A percentile compares a stretch with the other conserved stretches of the same genome.
Evolutionary conservation across 1,140 invertebrate species (phyloP).

Genomic region (Drosophila kohkoa): DNA sequence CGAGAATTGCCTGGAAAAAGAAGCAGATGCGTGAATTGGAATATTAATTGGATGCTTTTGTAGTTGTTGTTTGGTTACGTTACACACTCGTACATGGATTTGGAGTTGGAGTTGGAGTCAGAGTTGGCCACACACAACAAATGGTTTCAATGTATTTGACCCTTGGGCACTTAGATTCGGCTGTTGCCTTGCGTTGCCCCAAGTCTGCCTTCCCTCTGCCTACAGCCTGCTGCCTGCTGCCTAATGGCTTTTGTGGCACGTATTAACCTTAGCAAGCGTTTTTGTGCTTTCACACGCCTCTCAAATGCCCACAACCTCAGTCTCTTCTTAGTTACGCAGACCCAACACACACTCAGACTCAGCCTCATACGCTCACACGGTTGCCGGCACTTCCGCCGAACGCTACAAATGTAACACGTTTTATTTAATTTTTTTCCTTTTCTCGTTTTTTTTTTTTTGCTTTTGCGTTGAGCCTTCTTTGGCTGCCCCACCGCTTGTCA

Average conservation of each 20-base stretch:
- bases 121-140: constrained; percentile 56
- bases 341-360: constrained; percentile 26
- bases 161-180: constrained; percentile 49
- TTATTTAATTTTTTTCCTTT: constrained; percentile 68
- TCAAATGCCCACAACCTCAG: constrained; percentile 26
- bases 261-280: constrained; percentile 76
- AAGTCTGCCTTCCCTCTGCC: not conserved
- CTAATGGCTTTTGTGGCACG: constrained; percentile 76
- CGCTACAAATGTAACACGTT: constrained; percentile 82
- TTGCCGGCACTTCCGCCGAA: constrained; percentile 62
- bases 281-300: constrained; percentile 38
- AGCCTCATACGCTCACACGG: constrained; percentile 15
- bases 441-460: not conserved
- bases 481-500: constrained; percentile 63
- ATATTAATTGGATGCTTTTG: constrained; percentile 49
- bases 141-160: constrained; percentile 76
- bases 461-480: constrained; percentile 31
- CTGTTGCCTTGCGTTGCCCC: constrained; percentile 28
- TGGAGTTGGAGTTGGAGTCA: constrained; percentile 7
- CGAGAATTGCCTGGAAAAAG: constrained; percentile 66
- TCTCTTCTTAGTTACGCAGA: constrained; percentile 26
- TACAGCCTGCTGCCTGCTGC: constrained; percentile 21
- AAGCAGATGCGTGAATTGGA: constrained; percentile 47
- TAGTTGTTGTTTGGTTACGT: constrained; percentile 11
- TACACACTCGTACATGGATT: not conserved